These are phyloP conservation scores for Daktulosphaira vitifoliae DNA, from an alignment of 1,140 invertebrate genomes.

Conservation along the genomic window DNA sequence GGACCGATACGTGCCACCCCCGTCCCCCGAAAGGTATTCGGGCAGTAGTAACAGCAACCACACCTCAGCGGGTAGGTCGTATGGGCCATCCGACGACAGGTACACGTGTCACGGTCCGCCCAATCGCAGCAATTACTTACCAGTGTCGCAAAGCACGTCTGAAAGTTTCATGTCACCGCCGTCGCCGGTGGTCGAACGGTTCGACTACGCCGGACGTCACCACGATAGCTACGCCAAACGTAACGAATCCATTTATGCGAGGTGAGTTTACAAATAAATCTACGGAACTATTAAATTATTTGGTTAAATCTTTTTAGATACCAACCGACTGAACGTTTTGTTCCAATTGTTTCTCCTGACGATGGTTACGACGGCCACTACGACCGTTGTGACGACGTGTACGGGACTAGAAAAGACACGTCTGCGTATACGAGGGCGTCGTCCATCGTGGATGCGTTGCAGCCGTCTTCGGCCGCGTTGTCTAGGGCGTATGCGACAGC, in stretches of 20 bases:
- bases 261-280: no score
- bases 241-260: conserved; percentile 24
- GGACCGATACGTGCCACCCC: conserved; percentile 21
- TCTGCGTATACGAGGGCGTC: conserved; percentile 8
- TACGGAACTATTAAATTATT: no score
- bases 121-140: conserved; percentile 9
- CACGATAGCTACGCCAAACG: conserved; percentile 19
- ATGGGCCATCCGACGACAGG: background rate
- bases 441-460: conserved; percentile 24
- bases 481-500: conserved; percentile 25
- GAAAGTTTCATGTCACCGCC: conserved; percentile 28
- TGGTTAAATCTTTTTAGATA: no score
- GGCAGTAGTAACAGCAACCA: background rate
- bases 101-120: background rate
- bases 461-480: conserved; percentile 4
- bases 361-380: conserved; percentile 30
- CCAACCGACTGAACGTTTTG: conserved; percentile 7
- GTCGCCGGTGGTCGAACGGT: conserved; percentile 23
- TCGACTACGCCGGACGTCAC: conserved; percentile 21
- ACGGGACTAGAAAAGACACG: background rate
- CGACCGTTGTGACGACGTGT: conserved; percentile 23
- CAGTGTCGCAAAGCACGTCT: conserved; percentile 24
- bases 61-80: no score
- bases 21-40: conserved; percentile 28
- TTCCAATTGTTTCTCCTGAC: conserved; percentile 22